Percentiles rank a stretch among this genome's conserved stretches.
These are phyloP conservation scores for Calliscelio sp. DNA, from an alignment of 2,888 invertebrate genomes.

Conservation along the genomic window DNA sequence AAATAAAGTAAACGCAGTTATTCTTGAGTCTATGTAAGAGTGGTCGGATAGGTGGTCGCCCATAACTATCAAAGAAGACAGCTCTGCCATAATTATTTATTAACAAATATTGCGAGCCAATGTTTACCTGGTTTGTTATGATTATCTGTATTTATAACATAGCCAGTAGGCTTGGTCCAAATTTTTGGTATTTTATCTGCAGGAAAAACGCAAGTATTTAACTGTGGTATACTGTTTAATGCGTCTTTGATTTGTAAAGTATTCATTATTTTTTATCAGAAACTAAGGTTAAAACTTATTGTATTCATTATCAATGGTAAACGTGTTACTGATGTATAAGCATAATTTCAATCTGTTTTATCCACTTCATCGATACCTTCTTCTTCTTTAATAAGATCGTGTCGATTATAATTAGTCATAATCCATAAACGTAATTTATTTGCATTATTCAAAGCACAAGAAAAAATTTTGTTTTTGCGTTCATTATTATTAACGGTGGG, in stretches of 20 bases:
- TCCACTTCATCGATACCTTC: too few species aligned
- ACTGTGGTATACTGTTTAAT: neutral
- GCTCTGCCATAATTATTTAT: neutral
- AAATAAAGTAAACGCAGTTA: neutral
- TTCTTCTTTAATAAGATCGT: too few species aligned
- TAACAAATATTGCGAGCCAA: neutral
- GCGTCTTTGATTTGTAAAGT: neutral
- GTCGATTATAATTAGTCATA: too few species aligned
- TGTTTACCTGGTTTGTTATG: neutral
- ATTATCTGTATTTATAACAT: neutral
- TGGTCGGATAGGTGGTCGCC: neutral
- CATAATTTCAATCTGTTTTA: too few species aligned
- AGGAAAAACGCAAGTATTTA: neutral
- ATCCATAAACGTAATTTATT: too few species aligned
- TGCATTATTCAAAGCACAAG: too few species aligned
- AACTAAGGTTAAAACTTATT: too few species aligned
- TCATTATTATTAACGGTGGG: too few species aligned
- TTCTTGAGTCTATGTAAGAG: neutral
- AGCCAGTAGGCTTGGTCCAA: neutral
- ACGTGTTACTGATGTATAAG: too few species aligned
- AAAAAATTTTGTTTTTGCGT: too few species aligned
- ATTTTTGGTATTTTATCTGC: neutral
- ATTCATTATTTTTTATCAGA: neutral
- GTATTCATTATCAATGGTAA: too few species aligned
- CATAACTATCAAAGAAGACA: neutral